phyloP scores from a whole-genome alignment of 1,140 invertebrate genomes.

The Drosophila sucinea region DNA sequence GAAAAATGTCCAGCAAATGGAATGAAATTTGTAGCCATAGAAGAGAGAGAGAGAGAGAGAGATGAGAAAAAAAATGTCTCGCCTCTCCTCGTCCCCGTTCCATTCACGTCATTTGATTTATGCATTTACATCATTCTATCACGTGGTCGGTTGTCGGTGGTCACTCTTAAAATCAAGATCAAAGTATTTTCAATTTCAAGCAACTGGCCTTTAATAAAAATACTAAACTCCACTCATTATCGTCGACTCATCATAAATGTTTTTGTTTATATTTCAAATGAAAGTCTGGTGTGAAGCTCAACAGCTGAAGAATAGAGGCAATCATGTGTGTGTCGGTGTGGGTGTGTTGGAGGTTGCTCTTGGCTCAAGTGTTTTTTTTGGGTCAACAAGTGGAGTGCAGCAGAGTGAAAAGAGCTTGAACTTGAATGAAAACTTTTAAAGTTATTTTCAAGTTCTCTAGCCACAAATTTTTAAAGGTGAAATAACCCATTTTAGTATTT shows the following conservation, averaged over 20 bases:
- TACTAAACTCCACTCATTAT: neutral
- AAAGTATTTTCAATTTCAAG: neutral
- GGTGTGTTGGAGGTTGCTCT: constrained; percentile 1
- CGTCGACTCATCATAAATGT: neutral
- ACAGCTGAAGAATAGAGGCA: constrained; percentile 32
- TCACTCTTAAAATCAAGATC: neutral
- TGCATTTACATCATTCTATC: neutral
- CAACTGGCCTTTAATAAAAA: neutral
- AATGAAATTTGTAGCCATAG: neutral
- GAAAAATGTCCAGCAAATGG: constrained; percentile 8
- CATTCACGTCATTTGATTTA: neutral
- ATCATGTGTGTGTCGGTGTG: neutral
- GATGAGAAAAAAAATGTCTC: neutral
- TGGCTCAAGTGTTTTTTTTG: constrained; percentile 2
- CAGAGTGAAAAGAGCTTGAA: neutral
- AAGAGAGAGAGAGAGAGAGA: neutral
- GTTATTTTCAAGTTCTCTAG: constrained; percentile 2
- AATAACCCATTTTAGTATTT: neutral
- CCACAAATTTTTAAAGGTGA: neutral
- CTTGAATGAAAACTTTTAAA: constrained; percentile 4
- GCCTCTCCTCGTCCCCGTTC: neutral
- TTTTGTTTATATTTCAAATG: neutral
- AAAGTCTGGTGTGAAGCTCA: constrained; percentile 43
- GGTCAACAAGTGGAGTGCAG: constrained; percentile 6
- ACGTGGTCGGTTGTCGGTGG: neutral